These are phyloP conservation scores for Melolontha melolontha DNA, from an alignment of 2,888 invertebrate species.

Conservation along the genomic window DNA sequence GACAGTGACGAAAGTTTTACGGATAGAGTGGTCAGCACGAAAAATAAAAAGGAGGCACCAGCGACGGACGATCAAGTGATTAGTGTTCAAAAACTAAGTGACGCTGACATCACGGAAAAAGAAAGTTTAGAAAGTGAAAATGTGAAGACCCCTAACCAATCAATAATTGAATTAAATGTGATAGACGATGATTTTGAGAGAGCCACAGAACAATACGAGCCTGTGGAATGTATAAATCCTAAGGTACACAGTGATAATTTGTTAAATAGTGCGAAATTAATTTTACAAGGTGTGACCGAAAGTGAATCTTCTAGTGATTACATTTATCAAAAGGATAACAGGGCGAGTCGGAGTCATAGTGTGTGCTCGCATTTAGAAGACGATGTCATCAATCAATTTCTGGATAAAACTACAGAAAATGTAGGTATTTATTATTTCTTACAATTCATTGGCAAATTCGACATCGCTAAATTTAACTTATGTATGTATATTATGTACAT, in stretches of 20 bases:
- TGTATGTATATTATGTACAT: neutral
- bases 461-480: neutral
- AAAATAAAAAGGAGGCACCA: conserved; percentile 1
- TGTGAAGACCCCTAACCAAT: neutral
- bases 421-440: conserved; percentile 51
- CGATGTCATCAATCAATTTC: conserved; percentile 58
- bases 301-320: conserved; percentile 40
- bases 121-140: conserved; percentile 5
- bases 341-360: conserved; percentile 42
- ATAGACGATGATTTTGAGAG: conserved; percentile 17
- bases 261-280: conserved; percentile 7
- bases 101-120: neutral
- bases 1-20: conserved; percentile 44
- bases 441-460: conserved; percentile 10
- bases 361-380: conserved; percentile 48
- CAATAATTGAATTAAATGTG: conserved; percentile 2
- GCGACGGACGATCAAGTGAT: neutral
- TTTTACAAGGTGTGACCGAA: conserved; percentile 41
- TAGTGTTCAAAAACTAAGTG: neutral
- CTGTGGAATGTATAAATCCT: conserved; percentile 8
- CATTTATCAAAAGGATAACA: conserved; percentile 5
- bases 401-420: conserved; percentile 58
- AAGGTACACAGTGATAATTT: conserved; percentile 16
- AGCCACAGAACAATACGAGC: neutral
- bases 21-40: conserved; percentile 4